Conservation (phyloP, 2,888 invertebrate species). For the Hypsopygia costalis region DNA sequence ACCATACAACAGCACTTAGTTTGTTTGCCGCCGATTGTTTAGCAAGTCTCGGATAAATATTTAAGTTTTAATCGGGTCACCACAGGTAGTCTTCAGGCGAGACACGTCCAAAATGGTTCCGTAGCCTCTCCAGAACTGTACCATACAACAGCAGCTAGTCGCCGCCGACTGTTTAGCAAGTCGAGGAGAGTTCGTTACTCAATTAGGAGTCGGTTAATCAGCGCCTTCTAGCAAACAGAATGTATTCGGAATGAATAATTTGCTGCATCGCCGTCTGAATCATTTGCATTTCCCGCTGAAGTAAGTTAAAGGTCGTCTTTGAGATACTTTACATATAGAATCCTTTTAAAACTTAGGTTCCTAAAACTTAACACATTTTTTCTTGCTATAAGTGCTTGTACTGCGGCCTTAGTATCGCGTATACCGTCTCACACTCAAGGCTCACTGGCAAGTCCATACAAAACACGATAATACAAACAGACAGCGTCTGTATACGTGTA, state of each 20-base stretch:
- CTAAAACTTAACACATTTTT: no score
- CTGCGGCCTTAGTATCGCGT: no score
- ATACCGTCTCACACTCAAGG: no score
- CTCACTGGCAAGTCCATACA: no score
- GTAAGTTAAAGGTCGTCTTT: conserved; percentile 4
- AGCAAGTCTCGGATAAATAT: no score
- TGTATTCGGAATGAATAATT: conserved; percentile 60
- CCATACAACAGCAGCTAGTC: conserved; percentile 30
- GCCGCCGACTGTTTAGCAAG: conserved; percentile 60
- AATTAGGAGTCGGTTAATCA: conserved; percentile 72
- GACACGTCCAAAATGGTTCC: conserved; percentile 6
- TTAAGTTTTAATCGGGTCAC: no score
- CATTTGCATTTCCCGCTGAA: conserved; percentile 22
- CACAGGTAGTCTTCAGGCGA: no score
- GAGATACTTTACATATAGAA: not conserved
- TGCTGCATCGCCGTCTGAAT: conserved; percentile 26
- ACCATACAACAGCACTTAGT: no score
- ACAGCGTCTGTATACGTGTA: no score
- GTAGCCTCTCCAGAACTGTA: conserved; percentile 16
- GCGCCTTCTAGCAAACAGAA: conserved; percentile 61
- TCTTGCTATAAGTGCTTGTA: no score
- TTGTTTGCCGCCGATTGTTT: no score
- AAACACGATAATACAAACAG: no score
- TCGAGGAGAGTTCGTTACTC: conserved; percentile 69
- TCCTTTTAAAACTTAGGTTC: conserved; percentile 3